Evolutionary conservation across 2,113 vertebrate genomes (phyloP), one percentile per base, ranked within the genome.

Genomic region (Reinhardtius hippoglossoides): DNA sequence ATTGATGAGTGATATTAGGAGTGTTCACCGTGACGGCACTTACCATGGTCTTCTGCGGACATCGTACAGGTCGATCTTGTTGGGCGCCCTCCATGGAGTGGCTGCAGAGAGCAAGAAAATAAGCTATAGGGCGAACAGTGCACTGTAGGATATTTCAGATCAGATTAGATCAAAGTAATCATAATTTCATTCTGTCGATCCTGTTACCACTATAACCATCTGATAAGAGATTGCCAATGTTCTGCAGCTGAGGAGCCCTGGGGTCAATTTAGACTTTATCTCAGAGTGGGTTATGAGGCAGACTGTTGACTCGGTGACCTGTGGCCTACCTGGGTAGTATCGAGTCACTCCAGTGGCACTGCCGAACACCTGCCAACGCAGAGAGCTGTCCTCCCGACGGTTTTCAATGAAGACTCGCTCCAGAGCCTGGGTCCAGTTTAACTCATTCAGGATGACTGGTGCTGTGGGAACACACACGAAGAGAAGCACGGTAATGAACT

Each of bases 1-100:
- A 42, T 12, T 42, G 40, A 42, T 42, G 40, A 13, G 40, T 13
- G 40, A 42, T 42, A 42, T 42, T 13, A 42, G 0, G 16, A 1
- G 67, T 15, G 55, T 37, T 1, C 13, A 15, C 16, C n/a, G 27
- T 76, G 24, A 18, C 1, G 37, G 18, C 50, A 76, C 97, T 97
- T 90, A 99, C 98, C 98, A 99, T 14, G 97, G 97, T 84, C 98
- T 95, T 80, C 98, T 94, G 91, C 98, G 96, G 67, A 99, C 98
- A 0, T 99, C 98, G 0, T 99, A 99, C 80, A 99, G 95, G 94
- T 99, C 98, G 4, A 99, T 98, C 95, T 99, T 99, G 83, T 99
- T 98, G 83, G 97, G 97, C 1, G 96, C 96, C 92, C 95, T 95
- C 98, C 98, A 99, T 0, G 96, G 96, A 59, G 97, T 96, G 73